phyloP scores from a whole-genome alignment of 2,888 invertebrate species.

The Pardosa pseudoannulata region DNA sequence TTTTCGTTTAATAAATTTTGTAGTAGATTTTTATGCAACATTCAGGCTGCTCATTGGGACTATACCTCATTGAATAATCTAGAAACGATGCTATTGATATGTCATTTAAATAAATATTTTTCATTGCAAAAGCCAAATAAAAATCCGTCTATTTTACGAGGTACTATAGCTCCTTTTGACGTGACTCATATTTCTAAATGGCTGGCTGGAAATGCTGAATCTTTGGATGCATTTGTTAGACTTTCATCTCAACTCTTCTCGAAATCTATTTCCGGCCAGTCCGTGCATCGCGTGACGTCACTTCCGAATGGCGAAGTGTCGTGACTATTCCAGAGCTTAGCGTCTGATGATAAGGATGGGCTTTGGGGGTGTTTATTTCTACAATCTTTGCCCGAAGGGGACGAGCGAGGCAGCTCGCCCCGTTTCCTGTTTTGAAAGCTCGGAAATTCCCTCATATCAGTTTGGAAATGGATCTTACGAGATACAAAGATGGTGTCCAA shows the following conservation, averaged over 20 bases:
- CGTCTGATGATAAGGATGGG: neutral
- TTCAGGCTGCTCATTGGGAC: no score
- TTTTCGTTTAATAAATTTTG: no score
- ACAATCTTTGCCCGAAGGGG: neutral
- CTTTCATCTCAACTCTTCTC: conserved; percentile 44
- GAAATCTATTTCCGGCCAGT: conserved; percentile 54
- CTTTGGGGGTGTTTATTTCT: conserved; percentile 3
- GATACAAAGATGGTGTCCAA: neutral
- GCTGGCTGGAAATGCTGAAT: conserved; percentile 25
- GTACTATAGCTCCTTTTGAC: conserved; percentile 34
- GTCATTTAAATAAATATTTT: no score
- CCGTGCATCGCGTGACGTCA: conserved; percentile 45
- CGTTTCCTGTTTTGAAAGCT: neutral
- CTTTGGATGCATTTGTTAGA: conserved; percentile 39
- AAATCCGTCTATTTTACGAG: no score
- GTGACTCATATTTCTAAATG: conserved; percentile 45
- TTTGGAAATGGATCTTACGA: neutral
- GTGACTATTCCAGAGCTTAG: conserved; percentile 3
- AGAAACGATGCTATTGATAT: no score
- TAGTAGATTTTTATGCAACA: no score
- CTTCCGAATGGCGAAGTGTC: conserved; percentile 27
- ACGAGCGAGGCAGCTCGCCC: neutral
- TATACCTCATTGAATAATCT: no score
- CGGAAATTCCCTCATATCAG: neutral
- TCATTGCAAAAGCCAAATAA: no score